Conservation (phyloP, 2,888 invertebrate genomes). For the Calliphora vomitoria region DNA sequence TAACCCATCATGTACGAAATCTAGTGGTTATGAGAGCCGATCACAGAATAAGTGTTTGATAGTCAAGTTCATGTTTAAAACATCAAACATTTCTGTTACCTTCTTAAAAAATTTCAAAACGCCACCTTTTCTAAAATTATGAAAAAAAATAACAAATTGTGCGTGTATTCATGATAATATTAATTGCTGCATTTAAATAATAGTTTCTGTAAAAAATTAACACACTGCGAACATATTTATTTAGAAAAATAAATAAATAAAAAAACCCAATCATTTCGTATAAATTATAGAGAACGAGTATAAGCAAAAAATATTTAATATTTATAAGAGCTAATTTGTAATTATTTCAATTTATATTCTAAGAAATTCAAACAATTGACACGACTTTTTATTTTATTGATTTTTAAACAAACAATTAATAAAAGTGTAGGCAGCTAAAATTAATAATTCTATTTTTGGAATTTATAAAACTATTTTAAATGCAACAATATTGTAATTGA, state of each 20-base stretch:
- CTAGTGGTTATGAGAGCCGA: too few relatives aligned
- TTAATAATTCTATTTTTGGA: not conserved
- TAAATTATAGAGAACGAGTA: conserved; percentile 23
- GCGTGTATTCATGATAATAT: conserved; percentile 47
- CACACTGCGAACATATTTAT: conserved; percentile 22
- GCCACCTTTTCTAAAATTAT: not conserved
- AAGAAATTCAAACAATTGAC: conserved; percentile 34
- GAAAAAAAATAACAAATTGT: conserved; percentile 28
- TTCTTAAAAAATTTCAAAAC: not conserved
- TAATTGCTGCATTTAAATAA: conserved; percentile 64
- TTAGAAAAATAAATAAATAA: conserved; percentile 44
- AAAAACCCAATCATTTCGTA: conserved; percentile 35
- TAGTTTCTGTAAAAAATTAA: conserved; percentile 51
- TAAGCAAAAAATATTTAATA: conserved; percentile 16
- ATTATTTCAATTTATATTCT: conserved; percentile 43
- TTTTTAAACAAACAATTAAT: conserved; percentile 33
- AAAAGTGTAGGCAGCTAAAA: too few relatives aligned
- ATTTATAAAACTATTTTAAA: too few relatives aligned
- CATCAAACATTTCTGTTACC: too few relatives aligned
- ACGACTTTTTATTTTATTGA: conserved; percentile 38
- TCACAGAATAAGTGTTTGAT: too few relatives aligned
- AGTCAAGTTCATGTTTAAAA: too few relatives aligned
- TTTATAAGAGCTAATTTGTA: conserved; percentile 27
- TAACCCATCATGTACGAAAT: too few relatives aligned
- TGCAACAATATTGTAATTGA: too few relatives aligned